Base-by-base conservation (phyloP, 2,113 vertebrate genomes). In the Herpetotheres cachinnans region DNA sequence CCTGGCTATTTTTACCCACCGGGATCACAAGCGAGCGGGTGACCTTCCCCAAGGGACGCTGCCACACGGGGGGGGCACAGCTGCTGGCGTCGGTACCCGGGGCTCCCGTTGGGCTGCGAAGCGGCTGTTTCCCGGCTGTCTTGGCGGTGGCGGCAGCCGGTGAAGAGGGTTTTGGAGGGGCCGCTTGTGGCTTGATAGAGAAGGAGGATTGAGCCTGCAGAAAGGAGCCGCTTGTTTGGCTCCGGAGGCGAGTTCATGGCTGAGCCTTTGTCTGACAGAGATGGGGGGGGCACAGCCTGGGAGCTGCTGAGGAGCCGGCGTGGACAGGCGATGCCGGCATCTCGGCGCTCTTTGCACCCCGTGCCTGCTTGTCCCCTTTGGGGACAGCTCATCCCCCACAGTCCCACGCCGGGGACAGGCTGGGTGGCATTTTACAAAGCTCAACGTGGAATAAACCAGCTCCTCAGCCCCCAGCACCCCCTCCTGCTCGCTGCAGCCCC, bases 41-140 rank as follows among this genome's bases (percentile, higher is more conserved):
- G 94, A 96, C 95, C 90, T 94, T 94, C 77, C 71, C 81, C 2
- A 4, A 26, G 90, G 83, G 72, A 86, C 27, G 9, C 47, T 42
- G 90, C 32, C 76, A 21, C 47, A 7, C 11, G 4, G 16, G 2
- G 14, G 5, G 34, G 13, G 70, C 62, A 56, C 62, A 10, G 38
- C 83, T 32, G 3, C 19, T 5, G 4, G 86, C 7, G 4, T 11
- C 10, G 3, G n/a, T 22, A 13, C 52, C 69, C 2, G 1, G 72
- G 59, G 44, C 11, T 7, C 30, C 76, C 4, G 3, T 18, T 7
- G 4, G 82, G 80, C 83, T 70, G 61, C 4, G 8, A 5, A 40
- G 4, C 22, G 8, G 36, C 70, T 52, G 52, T 0, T 50, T 29
- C 63, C 20, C 6, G 21, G 24, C 50, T 55, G 49, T 14, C 10